Evolutionary conservation across 2,113 vertebrate genomes (phyloP).

Genomic region (Sinocyclocheilus rhinocerous): DNA sequence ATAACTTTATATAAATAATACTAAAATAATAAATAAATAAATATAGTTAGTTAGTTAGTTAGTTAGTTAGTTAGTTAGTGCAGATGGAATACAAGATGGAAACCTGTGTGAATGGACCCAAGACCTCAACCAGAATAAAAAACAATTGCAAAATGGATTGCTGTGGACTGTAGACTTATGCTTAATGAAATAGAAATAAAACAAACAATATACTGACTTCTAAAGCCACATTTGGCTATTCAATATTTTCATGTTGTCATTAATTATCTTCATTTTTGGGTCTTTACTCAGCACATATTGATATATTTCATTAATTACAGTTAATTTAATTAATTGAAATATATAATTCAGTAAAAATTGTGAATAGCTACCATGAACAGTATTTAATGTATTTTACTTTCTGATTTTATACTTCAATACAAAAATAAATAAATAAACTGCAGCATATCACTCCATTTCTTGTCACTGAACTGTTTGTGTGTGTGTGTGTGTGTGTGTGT

Average conservation of each 20-base stretch:
- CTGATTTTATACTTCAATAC: background rate
- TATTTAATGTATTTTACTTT: background rate
- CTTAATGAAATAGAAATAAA: background rate
- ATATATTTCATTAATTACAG: background rate
- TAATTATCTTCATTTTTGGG: background rate
- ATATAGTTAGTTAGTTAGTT: too few relatives aligned
- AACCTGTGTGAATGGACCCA: too few relatives aligned
- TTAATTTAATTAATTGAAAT: background rate
- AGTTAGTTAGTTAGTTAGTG: too few relatives aligned
- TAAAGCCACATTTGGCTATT: background rate
- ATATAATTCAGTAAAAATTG: background rate
- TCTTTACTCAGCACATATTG: background rate
- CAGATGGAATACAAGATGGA: too few relatives aligned
- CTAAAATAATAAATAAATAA: too few relatives aligned
- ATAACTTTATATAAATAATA: too few relatives aligned
- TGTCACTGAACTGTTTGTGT: background rate
- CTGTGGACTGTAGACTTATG: background rate
- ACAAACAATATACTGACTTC: background rate
- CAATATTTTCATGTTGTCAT: background rate
- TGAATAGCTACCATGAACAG: background rate
- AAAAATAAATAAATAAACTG: background rate
- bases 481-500: constrained; percentile 31
- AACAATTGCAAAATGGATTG: too few relatives aligned
- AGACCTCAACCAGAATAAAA: too few relatives aligned
- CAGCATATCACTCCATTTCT: background rate